phyloP scores from a whole-genome alignment of 2,888 invertebrate genomes.

The Lamellibrachia columna region DNA sequence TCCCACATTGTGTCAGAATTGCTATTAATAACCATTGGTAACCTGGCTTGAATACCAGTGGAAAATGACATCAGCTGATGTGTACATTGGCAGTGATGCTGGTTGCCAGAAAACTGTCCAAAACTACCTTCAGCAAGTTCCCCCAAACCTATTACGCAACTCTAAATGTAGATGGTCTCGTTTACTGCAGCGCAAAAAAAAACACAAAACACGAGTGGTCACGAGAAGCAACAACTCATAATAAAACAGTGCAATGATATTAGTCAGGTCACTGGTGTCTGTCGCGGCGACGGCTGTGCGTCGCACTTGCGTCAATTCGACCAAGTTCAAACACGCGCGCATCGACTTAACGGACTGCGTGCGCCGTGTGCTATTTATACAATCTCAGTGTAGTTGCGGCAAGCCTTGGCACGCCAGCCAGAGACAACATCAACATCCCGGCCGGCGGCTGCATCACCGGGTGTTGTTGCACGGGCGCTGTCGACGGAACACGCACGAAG shows the following conservation, averaged over 20 bases:
- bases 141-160: too few relatives aligned
- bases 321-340: conserved; percentile 9
- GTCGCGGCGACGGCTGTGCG: not conserved
- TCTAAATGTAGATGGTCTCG: too few relatives aligned
- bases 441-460: not conserved
- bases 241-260: not conserved
- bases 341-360: not conserved
- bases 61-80: too few relatives aligned
- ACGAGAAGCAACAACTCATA: not conserved
- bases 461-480: not conserved
- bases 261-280: not conserved
- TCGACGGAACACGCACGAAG: not conserved
- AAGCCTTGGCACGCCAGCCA: not conserved
- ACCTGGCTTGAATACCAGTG: too few relatives aligned
- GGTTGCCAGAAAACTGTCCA: too few relatives aligned
- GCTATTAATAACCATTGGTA: too few relatives aligned
- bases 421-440: not conserved
- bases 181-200: too few relatives aligned
- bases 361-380: not conserved
- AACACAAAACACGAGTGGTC: too few relatives aligned
- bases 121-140: too few relatives aligned
- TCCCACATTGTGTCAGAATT: too few relatives aligned
- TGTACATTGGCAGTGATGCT: too few relatives aligned
- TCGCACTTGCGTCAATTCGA: not conserved
- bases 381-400: not conserved